Evolutionary conservation across 2,113 vertebrate genomes (phyloP), one percentile per base, ranked within the genome.

Genomic region (Leiothrix lutea): DNA sequence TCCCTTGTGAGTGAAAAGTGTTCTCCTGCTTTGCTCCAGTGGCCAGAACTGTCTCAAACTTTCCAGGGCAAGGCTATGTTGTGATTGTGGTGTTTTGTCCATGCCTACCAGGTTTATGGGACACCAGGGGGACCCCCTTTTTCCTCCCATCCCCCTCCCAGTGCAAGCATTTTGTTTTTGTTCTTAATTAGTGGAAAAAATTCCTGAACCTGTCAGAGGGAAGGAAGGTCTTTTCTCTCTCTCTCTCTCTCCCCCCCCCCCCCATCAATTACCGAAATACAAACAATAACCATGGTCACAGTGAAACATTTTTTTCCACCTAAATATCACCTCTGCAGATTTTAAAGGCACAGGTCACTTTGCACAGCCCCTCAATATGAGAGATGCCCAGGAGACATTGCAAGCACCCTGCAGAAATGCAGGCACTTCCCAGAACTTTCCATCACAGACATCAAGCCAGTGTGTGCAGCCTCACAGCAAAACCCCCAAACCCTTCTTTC

Each of bases 171-270:
- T 92, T 89, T 92, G 92, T 94, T 97, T 96, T 97, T 97, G 73
- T 97, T 97, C 97, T 97, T 96, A 95, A 98, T 98, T 97, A 98
- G 92, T 8, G 90, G 95, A 96, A 97, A 97, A 97, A 97, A 97
- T 88, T 96, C 97, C 95, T 92, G 74, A 96, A 97, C 96, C 93
- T 81, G 97, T 97, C 88, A 87, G 29, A 66, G 94, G 96, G 91
- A 97, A 98, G 97, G 93, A 95, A 82, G 92, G 85, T 71, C 86
- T 91, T 80, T 58, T 88, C 48, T 79, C 79, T 92, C 80, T 87
- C 72, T 71, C 62, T 75, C 83, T 74, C 38, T 81, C 50, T 74
- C 64, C 88, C 74, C 80, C 47, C 29, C 60, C 69, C 42, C 60
- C 85, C 47, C 1, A 38, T 95, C 97, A 95, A 60, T 91, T 97